Evolutionary conservation across 2,113 vertebrate species (phyloP), one percentile per base, ranked within the genome.

Genomic region (Leuciscus idus): DNA sequence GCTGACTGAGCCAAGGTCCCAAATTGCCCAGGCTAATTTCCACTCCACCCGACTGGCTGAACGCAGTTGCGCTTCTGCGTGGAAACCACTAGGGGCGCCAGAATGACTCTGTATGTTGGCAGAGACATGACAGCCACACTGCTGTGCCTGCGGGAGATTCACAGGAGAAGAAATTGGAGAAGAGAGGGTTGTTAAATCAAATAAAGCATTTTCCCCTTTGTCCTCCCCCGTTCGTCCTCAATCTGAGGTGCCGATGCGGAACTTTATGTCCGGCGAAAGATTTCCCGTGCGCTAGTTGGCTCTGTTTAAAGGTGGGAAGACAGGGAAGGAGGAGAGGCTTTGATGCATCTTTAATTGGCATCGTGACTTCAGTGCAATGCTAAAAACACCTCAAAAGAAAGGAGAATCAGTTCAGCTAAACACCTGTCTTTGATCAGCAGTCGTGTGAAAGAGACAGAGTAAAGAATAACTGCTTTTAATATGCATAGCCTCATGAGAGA

Each of bases 361-460:
- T 52, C 12, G 84, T 86, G 61, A 84, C 86, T 86, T 85, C 52
- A 85, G 76, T n/a, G 66, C 64, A 83, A 85, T 83, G 59, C 57
- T 81, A 87, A 89, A 89, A 78, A 81, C 70, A 39, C 36, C 82
- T 46, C 70, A 77, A 26, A 90, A 86, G 75, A 86, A 84, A 81
- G 68, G 46, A 26, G 46, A 84, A 87, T 86, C 28, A 36, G 36
- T 81, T 85, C 30, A 33, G 23, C 70, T 84, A 77, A 85, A 88
- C 87, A 77, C 79, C 61, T 84, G 76, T 76, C 84, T 87, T 89
- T 90, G 85, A 89, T 89, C 80, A 77, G 26, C 43, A 48, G 75
- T 36, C 28, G n/a, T 72, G 61, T 3, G 46, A 12, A 52, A 57
- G 57, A 79, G 74, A 76, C 19, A 75, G 73, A 55, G 83, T 23